Conservation (phyloP, 2,113 vertebrate genomes). For the Macrotus californicus region DNA sequence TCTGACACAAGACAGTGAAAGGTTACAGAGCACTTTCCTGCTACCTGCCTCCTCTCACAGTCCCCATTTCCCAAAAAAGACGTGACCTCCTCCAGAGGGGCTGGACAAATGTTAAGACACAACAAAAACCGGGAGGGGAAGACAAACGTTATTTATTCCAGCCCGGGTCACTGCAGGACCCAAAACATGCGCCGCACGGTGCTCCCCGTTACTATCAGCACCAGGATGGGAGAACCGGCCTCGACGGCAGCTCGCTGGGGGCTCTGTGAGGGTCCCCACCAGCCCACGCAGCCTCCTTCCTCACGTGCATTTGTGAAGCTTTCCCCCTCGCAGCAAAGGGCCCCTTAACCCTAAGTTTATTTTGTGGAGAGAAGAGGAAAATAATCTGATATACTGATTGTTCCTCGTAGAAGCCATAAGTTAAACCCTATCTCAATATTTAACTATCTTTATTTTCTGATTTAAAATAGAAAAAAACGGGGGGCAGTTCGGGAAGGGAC, state of each 20-base stretch:
- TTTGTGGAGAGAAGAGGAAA: not conserved
- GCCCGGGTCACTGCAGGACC: not conserved
- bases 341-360: not conserved
- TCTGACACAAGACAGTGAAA: not conserved
- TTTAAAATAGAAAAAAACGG: constrained; percentile 44
- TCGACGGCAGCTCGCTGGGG: not conserved
- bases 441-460: constrained; percentile 66
- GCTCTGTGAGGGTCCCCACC: not conserved
- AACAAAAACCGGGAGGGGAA: not conserved
- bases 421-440: constrained; percentile 29
- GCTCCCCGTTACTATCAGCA: not conserved
- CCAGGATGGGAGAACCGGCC: not conserved
- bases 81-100: not conserved
- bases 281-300: not conserved
- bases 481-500: not conserved
- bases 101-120: not conserved
- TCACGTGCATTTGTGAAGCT: not conserved
- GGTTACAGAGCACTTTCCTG: not conserved
- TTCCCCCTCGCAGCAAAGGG: not conserved
- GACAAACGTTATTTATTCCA: not conserved
- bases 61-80: not conserved
- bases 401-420: constrained; percentile 31
- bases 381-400: not conserved
- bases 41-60: not conserved
- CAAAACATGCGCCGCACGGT: not conserved